A percentile compares a stretch with the other conserved stretches of the same genome.
These are phyloP conservation scores for Neuroterus valhalla DNA, from an alignment of 1,140 invertebrate species.

Conservation along the genomic window DNA sequence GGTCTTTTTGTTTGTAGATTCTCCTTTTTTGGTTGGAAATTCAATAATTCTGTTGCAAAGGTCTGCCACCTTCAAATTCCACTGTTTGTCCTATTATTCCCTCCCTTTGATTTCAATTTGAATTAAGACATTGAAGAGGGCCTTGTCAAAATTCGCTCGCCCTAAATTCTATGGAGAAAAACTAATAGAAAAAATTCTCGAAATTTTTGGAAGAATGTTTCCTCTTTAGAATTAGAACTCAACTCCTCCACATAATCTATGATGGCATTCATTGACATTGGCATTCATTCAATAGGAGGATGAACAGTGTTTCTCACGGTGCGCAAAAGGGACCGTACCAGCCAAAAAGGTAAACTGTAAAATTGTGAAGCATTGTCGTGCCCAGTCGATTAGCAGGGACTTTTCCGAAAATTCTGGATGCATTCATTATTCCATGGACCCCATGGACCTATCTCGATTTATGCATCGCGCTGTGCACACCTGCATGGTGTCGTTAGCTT, in stretches of 20 bases:
- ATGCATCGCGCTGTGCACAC: constrained; percentile 59
- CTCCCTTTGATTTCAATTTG: too few relatives aligned
- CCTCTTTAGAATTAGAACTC: not conserved
- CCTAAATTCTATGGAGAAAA: constrained; percentile 34
- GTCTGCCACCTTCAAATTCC: too few relatives aligned
- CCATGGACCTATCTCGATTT: constrained; percentile 50
- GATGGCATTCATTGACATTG: constrained; percentile 12
- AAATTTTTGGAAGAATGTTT: too few relatives aligned
- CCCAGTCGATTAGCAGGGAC: constrained; percentile 56
- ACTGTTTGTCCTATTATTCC: too few relatives aligned
- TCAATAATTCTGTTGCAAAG: too few relatives aligned
- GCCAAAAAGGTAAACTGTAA: constrained; percentile 54
- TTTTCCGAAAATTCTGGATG: constrained; percentile 58
- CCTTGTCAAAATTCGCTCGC: too few relatives aligned
- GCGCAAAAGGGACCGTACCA: constrained; percentile 56
- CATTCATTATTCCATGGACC: constrained; percentile 53
- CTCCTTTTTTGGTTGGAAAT: too few relatives aligned
- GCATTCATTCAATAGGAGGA: constrained; percentile 4
- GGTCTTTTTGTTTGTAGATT: too few relatives aligned
- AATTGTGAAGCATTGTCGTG: constrained; percentile 62
- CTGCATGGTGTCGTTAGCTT: constrained; percentile 51
- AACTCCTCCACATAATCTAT: constrained; percentile 16
- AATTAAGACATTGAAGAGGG: too few relatives aligned
- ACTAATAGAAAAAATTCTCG: not conserved
- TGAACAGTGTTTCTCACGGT: constrained; percentile 65